These are phyloP conservation scores for Caenorhabditis becei DNA, from an alignment of 2,888 invertebrate genomes.

Conservation along the genomic window DNA sequence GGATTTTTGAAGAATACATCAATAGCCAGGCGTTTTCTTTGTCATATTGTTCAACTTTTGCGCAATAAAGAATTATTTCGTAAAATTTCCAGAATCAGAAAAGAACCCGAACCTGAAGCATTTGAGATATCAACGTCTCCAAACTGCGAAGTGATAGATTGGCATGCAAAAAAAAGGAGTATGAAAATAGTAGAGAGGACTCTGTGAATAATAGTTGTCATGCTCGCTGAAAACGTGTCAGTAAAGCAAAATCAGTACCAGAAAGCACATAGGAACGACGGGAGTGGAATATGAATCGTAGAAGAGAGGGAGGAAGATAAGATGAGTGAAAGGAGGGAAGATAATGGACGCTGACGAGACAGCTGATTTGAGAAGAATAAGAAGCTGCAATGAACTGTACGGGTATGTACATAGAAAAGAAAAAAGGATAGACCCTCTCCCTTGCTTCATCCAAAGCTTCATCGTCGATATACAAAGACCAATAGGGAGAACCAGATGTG, in stretches of 20 bases:
- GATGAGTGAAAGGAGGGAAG: constrained; percentile 11
- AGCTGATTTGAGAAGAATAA: constrained; percentile 47
- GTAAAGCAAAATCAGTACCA: constrained; percentile 3
- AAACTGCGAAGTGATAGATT: constrained; percentile 48
- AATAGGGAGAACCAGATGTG: constrained; percentile 58
- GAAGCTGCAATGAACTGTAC: constrained; percentile 53
- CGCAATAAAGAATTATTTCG: neutral
- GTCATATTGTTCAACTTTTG: neutral
- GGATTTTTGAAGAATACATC: constrained; percentile 58
- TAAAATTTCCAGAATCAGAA: neutral
- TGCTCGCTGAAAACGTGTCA: constrained; percentile 36
- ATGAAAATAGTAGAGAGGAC: constrained; percentile 38
- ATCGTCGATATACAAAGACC: constrained; percentile 50
- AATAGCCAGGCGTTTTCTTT: constrained; percentile 33
- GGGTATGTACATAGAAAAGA: constrained; percentile 43
- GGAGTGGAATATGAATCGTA: neutral
- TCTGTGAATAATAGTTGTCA: constrained; percentile 38
- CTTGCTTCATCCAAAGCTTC: constrained; percentile 27
- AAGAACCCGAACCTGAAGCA: constrained; percentile 53
- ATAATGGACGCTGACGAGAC: constrained; percentile 38
- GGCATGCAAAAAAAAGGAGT: constrained; percentile 46
- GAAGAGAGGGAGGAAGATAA: constrained; percentile 11
- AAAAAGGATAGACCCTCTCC: constrained; percentile 32
- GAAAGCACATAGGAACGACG: constrained; percentile 19
- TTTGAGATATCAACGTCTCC: constrained; percentile 36